Base-by-base conservation (phyloP, 2,113 vertebrate species). In the Cacatua alba region DNA sequence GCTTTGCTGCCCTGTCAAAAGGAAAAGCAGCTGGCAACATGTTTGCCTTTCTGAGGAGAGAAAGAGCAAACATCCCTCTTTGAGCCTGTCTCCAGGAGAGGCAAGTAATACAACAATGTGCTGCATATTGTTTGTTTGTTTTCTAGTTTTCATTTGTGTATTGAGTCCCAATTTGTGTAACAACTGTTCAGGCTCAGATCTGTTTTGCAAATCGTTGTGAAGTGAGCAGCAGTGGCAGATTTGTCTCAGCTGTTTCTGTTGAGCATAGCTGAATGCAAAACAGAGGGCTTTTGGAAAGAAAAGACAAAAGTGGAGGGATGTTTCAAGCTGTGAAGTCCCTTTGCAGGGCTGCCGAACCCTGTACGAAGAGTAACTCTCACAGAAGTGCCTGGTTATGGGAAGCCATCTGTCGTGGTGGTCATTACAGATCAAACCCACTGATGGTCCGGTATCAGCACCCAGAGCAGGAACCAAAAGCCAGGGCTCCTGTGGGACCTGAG, bases 161-260 rank as follows among this genome's bases (percentile, higher is more conserved):
- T 70, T n/a, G 76, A 59, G 18, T 84, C 70, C 68, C 82, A 90
- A 57, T 95, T 93, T 93, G 59, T 88, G 90, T 75, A 90, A 90
- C 85, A 88, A 96, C 71, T 71, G 80, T 55, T 95, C 90, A 67
- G 68, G 46, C 92, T 92, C 39, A 60, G 74, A 93, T 95, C 88
- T 93, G 95, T 71, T 94, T 74, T 93, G 69, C 55, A 93, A 90
- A 86, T 88, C 4, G 1, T 37, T 37, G 37, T 86, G 79, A 96
- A 92, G 71, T 90, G 92, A 96, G 90, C 88, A 96, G 93, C 82
- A 88, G 63, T 20, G 24, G 93, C 90, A 94, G 93, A 95, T 86
- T 92, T 90, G 74, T 63, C 82, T 96, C 92, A 64, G 75, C 82
- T 82, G 57, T 57, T 90, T 94, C 64, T 85, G 28, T 72, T 83